Conservation (phyloP, 1,140 invertebrate genomes). For the Drosophila persimilis region DNA sequence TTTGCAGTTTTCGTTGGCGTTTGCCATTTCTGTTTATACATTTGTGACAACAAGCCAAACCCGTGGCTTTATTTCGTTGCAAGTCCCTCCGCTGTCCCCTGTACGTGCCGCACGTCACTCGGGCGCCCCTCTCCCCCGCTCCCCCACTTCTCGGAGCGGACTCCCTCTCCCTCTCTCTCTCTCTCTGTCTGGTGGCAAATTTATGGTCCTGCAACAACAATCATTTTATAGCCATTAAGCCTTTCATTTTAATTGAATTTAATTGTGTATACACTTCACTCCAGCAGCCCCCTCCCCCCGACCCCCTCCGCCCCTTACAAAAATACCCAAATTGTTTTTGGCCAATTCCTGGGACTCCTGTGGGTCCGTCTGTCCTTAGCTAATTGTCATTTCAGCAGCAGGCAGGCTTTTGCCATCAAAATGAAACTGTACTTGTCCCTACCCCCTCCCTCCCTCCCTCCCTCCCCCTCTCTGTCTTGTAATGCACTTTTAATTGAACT, state of each 20-base stretch:
- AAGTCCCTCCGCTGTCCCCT: conserved; percentile 17
- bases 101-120: conserved; percentile 43
- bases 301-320: not conserved
- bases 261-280: conserved; percentile 68
- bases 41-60: conserved; percentile 47
- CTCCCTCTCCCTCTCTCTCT: not conserved
- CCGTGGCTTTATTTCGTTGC: conserved; percentile 33
- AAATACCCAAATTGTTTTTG: conserved; percentile 50
- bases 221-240: conserved; percentile 76
- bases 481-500: conserved; percentile 53
- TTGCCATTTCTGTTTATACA: conserved; percentile 46
- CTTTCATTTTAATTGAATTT: conserved; percentile 78
- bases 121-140: not conserved
- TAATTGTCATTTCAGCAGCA: conserved; percentile 66
- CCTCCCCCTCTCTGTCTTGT: not conserved
- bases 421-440: conserved; percentile 25
- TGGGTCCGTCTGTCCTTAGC: conserved; percentile 15
- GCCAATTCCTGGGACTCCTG: conserved; percentile 17
- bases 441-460: no score
- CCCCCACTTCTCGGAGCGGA: no score
- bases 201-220: conserved; percentile 59
- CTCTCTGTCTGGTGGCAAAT: conserved; percentile 35
- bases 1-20: conserved; percentile 59
- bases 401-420: conserved; percentile 37
- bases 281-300: conserved; percentile 5